Percentiles rank a stretch among this genome's conserved stretches.
phyloP scores from a whole-genome alignment of 2,888 invertebrate species.

The Polydrusus cervinus region DNA sequence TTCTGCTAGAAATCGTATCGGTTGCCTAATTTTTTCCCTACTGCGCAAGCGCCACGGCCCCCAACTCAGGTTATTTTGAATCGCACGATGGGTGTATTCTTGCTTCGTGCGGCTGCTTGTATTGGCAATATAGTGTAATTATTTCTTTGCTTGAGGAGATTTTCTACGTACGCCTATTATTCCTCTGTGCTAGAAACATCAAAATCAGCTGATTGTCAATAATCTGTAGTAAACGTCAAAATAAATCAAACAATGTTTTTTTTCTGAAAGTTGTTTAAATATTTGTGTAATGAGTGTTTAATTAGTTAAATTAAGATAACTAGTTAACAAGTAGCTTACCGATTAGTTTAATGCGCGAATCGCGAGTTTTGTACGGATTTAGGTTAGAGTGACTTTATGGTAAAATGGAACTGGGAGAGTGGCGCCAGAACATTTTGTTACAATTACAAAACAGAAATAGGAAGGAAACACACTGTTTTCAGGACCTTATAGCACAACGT shows the following conservation, averaged over 20 bases:
- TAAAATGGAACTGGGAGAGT: constrained; percentile 65
- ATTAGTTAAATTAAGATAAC: constrained; percentile 33
- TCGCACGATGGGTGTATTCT: too few species aligned
- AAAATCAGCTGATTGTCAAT: constrained; percentile 30
- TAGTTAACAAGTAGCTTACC: constrained; percentile 22
- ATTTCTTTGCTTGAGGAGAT: too few species aligned
- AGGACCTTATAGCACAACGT: constrained; percentile 88
- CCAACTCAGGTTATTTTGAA: too few species aligned
- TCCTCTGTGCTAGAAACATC: neutral
- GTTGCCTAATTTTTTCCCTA: too few species aligned
- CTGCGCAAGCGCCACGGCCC: too few species aligned
- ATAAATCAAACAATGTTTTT: constrained; percentile 26
- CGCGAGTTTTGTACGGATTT: constrained; percentile 23
- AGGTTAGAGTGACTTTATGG: constrained; percentile 29
- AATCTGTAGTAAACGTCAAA: constrained; percentile 18
- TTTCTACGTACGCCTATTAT: too few species aligned
- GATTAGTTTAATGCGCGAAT: constrained; percentile 37
- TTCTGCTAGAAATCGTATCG: too few species aligned
- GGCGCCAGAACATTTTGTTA: constrained; percentile 82
- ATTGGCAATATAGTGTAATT: too few species aligned
- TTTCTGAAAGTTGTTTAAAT: constrained; percentile 33
- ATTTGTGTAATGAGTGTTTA: constrained; percentile 33
- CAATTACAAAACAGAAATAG: constrained; percentile 84
- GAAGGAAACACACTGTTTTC: constrained; percentile 83
- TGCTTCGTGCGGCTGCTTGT: too few species aligned